Percentiles rank a stretch among this genome's conserved stretches.
Conservation (phyloP, 2,113 vertebrate genomes). For the Oenanthe oenanthe region DNA sequence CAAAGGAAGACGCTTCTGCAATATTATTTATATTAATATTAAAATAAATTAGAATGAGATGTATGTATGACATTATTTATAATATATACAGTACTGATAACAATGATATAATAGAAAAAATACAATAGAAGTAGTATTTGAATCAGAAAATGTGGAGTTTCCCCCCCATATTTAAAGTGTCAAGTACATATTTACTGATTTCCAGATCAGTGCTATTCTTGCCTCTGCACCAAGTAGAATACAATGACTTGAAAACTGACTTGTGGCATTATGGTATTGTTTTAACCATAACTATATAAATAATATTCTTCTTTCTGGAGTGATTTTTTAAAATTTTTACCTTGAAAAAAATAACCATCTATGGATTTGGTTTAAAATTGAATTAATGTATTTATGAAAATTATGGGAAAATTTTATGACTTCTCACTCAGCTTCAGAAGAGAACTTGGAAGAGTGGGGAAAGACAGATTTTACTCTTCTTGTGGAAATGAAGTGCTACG, state of each 20-base stretch:
- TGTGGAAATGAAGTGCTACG: background rate
- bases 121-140: background rate
- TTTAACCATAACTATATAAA: background rate
- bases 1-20: background rate
- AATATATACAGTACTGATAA: background rate
- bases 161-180: background rate
- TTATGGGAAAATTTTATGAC: background rate
- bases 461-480: background rate
- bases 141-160: background rate
- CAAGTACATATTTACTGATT: background rate
- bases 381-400: background rate
- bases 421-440: background rate
- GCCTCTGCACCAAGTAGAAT: background rate
- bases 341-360: background rate
- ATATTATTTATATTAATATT: background rate
- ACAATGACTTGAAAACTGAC: background rate
- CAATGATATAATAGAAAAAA: background rate
- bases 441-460: rapidly evolving
- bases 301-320: background rate
- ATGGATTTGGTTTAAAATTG: background rate
- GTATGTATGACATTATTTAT: background rate
- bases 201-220: background rate
- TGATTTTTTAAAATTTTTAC: background rate
- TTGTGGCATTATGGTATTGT: background rate
- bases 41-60: background rate